Evolutionary conservation across 2,888 invertebrate genomes (phyloP), one percentile per base, ranked within the genome.

Genomic region (Tetragnatha montana): DNA sequence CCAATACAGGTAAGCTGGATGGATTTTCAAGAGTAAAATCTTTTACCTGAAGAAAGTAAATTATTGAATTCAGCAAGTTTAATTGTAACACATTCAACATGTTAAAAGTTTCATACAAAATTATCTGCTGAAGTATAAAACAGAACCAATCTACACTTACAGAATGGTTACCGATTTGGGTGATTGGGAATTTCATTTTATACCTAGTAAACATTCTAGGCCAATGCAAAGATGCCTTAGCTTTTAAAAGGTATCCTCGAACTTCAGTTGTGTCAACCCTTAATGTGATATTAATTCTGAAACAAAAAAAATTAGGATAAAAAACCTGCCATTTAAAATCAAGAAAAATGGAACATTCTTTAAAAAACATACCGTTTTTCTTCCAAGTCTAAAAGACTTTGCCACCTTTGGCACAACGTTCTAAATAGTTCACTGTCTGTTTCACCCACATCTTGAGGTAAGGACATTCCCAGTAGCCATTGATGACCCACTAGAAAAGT

Each of bases 21-120:
- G 97, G 97, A 94, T 97, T 98, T 93, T 95, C 95, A 92, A 96
- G 94, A 83, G 95, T 95, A 92, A 97, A 94, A 89, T 95, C 95
- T 93, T 95, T 95, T 92, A 95, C 93, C 94, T 94, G 92, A 92
- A 87, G 47, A 79, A 79, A 78, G 68, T 60, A 50, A 78, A 71
- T 21, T 21, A 1, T 17, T 60, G 10, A 21, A 71, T 71, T 68
- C 8, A 68, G 21, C 8, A 21, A 35, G 8, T 22, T 21, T n/a
- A 71, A 60, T 8, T 79, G 10, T 22, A 19, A 22, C 21, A 12
- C 0, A 79, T 17, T n/a, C 14, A 49, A 76, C 12, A 76, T 76
- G 76, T 10, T 22, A 79, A 51, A 51, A 21, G 19, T 19, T 49
- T 14, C 8, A 49, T 76, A 47, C 76, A 71, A 71, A 71, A 21